These are phyloP conservation scores for Synanthedon myopaeformis DNA, from an alignment of 2,888 invertebrate species.

Conservation along the genomic window DNA sequence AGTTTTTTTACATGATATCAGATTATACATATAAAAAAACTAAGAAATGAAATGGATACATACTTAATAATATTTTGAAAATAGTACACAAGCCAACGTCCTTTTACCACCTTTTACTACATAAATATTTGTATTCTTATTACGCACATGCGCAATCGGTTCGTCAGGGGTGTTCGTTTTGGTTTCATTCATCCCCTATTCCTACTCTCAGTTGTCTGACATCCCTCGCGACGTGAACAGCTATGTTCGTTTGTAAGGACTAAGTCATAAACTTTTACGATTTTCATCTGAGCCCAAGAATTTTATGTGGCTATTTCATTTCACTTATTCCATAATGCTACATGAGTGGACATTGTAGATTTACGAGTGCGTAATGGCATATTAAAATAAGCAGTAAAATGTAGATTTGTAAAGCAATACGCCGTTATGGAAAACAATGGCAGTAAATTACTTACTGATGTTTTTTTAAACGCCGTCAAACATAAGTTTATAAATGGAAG, in stretches of 20 bases:
- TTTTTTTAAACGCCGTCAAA: conserved; percentile 35
- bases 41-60: too few relatives aligned
- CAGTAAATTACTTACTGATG: conserved; percentile 18
- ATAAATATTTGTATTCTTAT: too few relatives aligned
- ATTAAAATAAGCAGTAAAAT: conserved; percentile 5
- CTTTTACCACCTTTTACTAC: too few relatives aligned
- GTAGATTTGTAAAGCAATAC: conserved; percentile 9
- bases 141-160: conserved; percentile 37
- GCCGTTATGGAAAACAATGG: conserved; percentile 59
- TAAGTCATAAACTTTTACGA: conserved; percentile 23
- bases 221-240: conserved; percentile 21
- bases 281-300: conserved; percentile 1
- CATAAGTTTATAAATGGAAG: conserved; percentile 59
- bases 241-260: conserved; percentile 11
- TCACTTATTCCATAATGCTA: background rate
- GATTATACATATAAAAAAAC: too few relatives aligned
- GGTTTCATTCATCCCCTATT: conserved; percentile 35
- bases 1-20: too few relatives aligned
- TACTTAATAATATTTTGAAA: too few relatives aligned
- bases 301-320: background rate
- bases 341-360: background rate
- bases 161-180: conserved; percentile 15
- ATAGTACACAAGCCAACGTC: too few relatives aligned
- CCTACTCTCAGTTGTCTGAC: conserved; percentile 27
- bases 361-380: background rate